phyloP scores from a whole-genome alignment of 2,113 vertebrate species.

The Alethe castanea region DNA sequence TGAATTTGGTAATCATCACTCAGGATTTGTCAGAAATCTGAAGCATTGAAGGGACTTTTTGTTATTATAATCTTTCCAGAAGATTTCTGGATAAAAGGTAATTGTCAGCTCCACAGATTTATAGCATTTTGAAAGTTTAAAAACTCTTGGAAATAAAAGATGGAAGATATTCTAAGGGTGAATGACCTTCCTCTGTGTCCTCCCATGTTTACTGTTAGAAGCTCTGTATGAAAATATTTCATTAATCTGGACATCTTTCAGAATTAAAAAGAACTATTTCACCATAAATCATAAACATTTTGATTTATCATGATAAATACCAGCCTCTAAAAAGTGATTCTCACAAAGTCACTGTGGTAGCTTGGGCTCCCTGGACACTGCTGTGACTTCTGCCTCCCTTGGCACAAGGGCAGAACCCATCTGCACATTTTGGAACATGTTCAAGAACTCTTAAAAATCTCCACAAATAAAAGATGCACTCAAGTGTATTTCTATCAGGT shows the following conservation, averaged over 20 bases:
- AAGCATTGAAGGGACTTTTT: not conserved
- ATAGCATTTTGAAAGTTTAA: not conserved
- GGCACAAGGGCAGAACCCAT: accelerated
- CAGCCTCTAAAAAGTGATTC: not conserved
- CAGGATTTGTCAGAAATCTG: not conserved
- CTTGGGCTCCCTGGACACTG: not conserved
- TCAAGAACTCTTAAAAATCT: not conserved
- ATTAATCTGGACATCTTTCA: not conserved
- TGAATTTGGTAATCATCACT: not conserved
- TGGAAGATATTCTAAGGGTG: not conserved
- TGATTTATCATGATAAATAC: not conserved
- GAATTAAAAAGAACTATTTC: not conserved
- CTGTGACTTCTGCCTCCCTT: no score
- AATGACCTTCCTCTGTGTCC: not conserved
- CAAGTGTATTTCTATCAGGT: not conserved
- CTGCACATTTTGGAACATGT: accelerated
- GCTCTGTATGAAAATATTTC: not conserved
- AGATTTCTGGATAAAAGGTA: not conserved
- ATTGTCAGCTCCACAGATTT: not conserved
- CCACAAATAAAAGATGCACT: not conserved
- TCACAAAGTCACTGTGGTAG: not conserved
- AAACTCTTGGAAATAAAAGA: not conserved
- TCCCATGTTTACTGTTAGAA: not conserved
- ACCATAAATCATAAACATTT: not conserved
- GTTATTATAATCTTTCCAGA: not conserved